Percentiles rank a stretch among this genome's conserved stretches.
Conservation (phyloP, 2,797 vertebrate species). For the Erpetoichthys calabaricus region DNA sequence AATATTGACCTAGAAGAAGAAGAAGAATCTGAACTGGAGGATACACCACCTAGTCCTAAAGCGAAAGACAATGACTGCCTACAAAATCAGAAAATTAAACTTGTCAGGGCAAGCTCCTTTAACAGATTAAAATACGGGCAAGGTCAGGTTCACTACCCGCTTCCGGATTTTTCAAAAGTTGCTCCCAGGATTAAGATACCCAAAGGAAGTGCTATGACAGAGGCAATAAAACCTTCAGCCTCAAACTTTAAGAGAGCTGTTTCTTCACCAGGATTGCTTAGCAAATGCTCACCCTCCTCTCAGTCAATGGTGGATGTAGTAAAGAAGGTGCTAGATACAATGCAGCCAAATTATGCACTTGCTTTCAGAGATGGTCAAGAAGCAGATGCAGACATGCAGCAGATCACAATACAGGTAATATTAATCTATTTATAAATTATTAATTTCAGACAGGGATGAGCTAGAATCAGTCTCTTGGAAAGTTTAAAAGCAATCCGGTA, state of each 20-base stretch:
- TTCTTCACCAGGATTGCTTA: conserved; percentile 40
- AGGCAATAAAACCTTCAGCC: conserved; percentile 22
- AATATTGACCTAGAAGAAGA: conserved; percentile 11
- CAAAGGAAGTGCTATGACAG: conserved; percentile 28
- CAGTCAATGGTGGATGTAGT: conserved; percentile 31
- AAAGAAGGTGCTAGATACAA: conserved; percentile 40
- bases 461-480: too few species aligned
- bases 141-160: conserved; percentile 48
- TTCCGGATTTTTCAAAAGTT: conserved; percentile 54
- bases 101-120: conserved; percentile 35
- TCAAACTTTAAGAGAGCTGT: conserved; percentile 30
- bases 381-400: conserved; percentile 17
- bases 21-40: conserved; percentile 12
- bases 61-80: conserved; percentile 12
- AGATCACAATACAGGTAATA: conserved; percentile 15
- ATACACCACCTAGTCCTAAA: conserved; percentile 33
- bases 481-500: too few species aligned
- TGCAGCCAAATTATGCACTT: conserved; percentile 26
- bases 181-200: conserved; percentile 55
- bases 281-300: conserved; percentile 15
- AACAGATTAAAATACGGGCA: conserved; percentile 47
- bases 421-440: neutral
- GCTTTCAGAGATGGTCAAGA: conserved; percentile 29
- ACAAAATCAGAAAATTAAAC: conserved; percentile 15
- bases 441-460: conserved; percentile 32